Percentiles rank a stretch among this genome's conserved stretches.
These are phyloP conservation scores for Eupithecia inturbata DNA, from an alignment of 2,888 invertebrate genomes.

Conservation along the genomic window DNA sequence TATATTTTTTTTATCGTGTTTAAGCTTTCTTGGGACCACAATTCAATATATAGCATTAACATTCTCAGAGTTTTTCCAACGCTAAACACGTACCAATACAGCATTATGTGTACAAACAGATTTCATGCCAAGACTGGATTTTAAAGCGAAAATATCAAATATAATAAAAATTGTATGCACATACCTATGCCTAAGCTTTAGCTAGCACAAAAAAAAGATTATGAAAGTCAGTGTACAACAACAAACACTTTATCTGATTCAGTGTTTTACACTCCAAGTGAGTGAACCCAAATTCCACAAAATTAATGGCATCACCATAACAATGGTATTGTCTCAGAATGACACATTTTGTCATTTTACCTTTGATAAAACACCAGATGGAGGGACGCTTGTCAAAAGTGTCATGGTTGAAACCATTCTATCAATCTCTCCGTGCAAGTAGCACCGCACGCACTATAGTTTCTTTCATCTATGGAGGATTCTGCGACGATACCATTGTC, in stretches of 20 bases:
- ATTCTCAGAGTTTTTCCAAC: background rate
- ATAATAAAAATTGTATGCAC: conserved; percentile 14
- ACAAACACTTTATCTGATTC: background rate
- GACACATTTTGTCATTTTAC: too few relatives aligned
- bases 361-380: too few relatives aligned
- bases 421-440: too few relatives aligned
- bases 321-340: background rate
- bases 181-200: conserved; percentile 39
- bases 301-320: background rate
- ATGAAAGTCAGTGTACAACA: conserved; percentile 6
- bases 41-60: background rate
- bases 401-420: too few relatives aligned
- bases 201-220: conserved; percentile 32
- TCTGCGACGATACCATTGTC: background rate
- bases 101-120: conserved; percentile 3
- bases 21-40: background rate
- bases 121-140: conserved; percentile 2
- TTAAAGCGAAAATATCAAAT: conserved; percentile 14
- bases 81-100: background rate
- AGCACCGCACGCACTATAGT: too few relatives aligned
- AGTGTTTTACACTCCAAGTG: too few relatives aligned
- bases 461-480: too few relatives aligned
- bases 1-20: background rate
- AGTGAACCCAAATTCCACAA: too few relatives aligned
- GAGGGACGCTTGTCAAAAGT: too few relatives aligned